These are phyloP conservation scores for Anoplopoma fimbria DNA, from an alignment of 2,113 vertebrate species.

Conservation along the genomic window DNA sequence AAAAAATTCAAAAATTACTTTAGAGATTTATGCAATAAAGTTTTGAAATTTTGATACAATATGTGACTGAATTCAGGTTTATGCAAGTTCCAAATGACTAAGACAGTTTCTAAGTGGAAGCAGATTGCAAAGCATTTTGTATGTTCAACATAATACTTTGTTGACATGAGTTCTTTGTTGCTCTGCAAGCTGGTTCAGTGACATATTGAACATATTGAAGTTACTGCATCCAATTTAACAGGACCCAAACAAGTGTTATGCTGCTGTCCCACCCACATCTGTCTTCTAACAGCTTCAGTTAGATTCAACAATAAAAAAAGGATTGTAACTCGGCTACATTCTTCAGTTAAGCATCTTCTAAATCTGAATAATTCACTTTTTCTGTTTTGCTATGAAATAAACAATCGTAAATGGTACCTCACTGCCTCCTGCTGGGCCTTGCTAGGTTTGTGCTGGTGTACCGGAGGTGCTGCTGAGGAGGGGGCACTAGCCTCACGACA, in stretches of 20 bases:
- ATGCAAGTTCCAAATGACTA: background rate
- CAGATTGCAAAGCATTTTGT: background rate
- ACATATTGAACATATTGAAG: background rate
- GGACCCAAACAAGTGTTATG: background rate
- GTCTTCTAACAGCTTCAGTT: background rate
- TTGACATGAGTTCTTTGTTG: background rate
- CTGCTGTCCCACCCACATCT: background rate
- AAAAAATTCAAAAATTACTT: background rate
- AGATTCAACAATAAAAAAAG: background rate
- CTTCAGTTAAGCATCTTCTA: background rate
- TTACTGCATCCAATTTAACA: background rate
- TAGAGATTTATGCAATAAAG: background rate
- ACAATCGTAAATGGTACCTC: constrained; percentile 70
- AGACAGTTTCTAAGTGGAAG: background rate
- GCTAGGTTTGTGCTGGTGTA: constrained; percentile 65
- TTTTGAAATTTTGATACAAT: background rate
- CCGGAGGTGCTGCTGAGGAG: constrained; percentile 75
- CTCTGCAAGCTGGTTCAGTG: background rate
- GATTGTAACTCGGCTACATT: background rate
- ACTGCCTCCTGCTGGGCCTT: constrained; percentile 85
- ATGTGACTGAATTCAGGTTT: background rate
- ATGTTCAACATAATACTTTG: background rate
- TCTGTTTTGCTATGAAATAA: background rate
- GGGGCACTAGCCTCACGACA: constrained; percentile 63
- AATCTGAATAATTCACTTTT: background rate